phyloP scores from a whole-genome alignment of 2,888 invertebrate species.

The Silvanus unidentatus region DNA sequence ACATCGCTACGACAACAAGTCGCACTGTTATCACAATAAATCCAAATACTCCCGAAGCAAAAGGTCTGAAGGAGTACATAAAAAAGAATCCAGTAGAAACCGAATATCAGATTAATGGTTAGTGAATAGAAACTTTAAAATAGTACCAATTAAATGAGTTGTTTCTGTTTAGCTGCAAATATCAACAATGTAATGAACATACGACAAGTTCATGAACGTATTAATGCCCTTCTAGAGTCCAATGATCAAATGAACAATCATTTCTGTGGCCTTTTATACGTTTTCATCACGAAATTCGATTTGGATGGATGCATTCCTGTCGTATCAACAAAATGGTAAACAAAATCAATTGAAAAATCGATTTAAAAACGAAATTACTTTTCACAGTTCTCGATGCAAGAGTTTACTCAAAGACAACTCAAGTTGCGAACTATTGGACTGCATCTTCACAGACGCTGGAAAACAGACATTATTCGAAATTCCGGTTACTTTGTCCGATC shows the following conservation, averaged over 20 bases:
- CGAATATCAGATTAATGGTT: conserved; percentile 35
- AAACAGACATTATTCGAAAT: conserved; percentile 40
- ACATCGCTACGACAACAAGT: conserved; percentile 48
- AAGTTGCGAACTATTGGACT: conserved; percentile 42
- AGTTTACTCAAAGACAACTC: conserved; percentile 18
- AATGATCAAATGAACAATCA: conserved; percentile 48
- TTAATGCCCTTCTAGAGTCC: conserved; percentile 37
- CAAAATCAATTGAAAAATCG: too few species aligned
- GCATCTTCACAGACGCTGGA: too few species aligned
- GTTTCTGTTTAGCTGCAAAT: conserved; percentile 39
- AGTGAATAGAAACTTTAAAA: conserved; percentile 21
- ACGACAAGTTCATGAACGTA: conserved; percentile 51
- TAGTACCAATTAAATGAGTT: neutral
- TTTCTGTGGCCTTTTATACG: conserved; percentile 66
- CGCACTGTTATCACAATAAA: conserved; percentile 68
- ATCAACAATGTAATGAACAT: conserved; percentile 55
- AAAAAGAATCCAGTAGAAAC: conserved; percentile 41
- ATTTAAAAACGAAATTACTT: too few species aligned
- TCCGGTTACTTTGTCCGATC: conserved; percentile 60
- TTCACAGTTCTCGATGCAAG: conserved; percentile 35
- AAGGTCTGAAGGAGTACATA: conserved; percentile 52
- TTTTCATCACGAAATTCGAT: conserved; percentile 63
- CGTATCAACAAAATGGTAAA: conserved; percentile 47
- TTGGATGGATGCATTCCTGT: conserved; percentile 53
- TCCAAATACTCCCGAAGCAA: conserved; percentile 60